A percentile compares a stretch with the other conserved stretches of the same genome.
Evolutionary conservation across 2,797 vertebrate species (phyloP).

Genomic region (Parauchenoglanis punctatus): DNA sequence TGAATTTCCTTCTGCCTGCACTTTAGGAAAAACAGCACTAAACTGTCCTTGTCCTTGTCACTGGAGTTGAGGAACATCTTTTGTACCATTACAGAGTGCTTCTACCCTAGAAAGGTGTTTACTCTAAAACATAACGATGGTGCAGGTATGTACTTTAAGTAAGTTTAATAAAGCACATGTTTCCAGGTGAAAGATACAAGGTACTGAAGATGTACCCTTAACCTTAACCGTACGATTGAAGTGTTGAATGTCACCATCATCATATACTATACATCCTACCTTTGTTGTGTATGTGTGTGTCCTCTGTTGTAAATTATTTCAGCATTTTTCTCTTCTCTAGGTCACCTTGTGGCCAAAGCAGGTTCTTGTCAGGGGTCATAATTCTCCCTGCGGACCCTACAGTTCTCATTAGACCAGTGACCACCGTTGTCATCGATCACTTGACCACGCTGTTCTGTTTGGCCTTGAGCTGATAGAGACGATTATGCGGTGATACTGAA

Average conservation of each 20-base stretch:
- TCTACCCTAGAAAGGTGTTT: neutral
- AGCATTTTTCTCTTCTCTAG: slow-evolving; percentile 44
- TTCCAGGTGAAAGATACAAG: neutral
- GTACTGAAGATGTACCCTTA: neutral
- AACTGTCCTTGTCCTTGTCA: neutral
- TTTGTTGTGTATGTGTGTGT: slow-evolving; percentile 18
- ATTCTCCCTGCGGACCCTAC: slow-evolving; percentile 61
- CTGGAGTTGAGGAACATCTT: neutral
- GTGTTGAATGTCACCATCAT: neutral
- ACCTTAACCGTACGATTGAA: neutral
- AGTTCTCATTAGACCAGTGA: slow-evolving; percentile 64
- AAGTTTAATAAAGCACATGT: neutral
- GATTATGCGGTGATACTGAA: neutral
- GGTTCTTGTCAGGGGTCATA: slow-evolving; percentile 59
- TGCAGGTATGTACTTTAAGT: neutral
- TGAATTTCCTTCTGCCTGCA: neutral
- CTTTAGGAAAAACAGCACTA: neutral
- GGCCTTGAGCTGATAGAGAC: slow-evolving; percentile 56
- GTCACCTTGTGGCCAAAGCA: slow-evolving; percentile 68
- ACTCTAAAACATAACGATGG: neutral
- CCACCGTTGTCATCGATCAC: slow-evolving; percentile 61
- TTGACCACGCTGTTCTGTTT: slow-evolving; percentile 56
- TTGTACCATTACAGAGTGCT: neutral
- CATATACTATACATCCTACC: neutral
- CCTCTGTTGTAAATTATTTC: slow-evolving; percentile 9